Evolutionary conservation across 2,888 invertebrate species (phyloP).

Genomic region (Lomographa bimaculata): DNA sequence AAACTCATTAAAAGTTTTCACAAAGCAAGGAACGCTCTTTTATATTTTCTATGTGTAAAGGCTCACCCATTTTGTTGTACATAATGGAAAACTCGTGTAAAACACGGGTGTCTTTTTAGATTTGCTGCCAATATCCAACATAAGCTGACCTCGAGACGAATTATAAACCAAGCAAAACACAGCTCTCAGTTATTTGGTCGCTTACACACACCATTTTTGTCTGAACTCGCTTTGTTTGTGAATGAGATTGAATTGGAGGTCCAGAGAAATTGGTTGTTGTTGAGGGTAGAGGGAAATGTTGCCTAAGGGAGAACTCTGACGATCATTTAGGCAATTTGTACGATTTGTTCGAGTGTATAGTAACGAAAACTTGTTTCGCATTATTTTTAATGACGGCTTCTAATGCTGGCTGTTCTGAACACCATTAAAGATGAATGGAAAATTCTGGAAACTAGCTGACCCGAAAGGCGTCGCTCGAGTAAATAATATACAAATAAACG

Average conservation of each 20-base stretch:
- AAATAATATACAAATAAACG: no score
- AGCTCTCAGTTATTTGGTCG: constrained; percentile 3
- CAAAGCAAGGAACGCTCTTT: no score
- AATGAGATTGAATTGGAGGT: not conserved
- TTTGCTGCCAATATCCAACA: constrained; percentile 5
- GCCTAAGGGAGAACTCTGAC: constrained; percentile 10
- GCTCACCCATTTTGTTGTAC: constrained; percentile 11
- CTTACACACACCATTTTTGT: constrained; percentile 1
- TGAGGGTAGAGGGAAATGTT: constrained; percentile 8
- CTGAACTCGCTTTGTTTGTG: constrained; percentile 1
- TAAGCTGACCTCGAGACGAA: constrained; percentile 1
- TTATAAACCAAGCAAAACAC: not conserved
- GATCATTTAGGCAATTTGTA: constrained; percentile 19
- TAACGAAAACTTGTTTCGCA: constrained; percentile 1
- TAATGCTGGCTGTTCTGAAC: no score
- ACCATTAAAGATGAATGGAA: no score
- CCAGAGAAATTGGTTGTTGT: not conserved
- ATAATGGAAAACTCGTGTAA: constrained; percentile 22
- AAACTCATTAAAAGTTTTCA: no score
- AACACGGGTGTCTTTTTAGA: constrained; percentile 21
- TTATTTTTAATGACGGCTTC: constrained; percentile 10
- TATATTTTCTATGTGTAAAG: no score
- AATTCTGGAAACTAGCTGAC: no score
- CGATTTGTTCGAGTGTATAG: constrained; percentile 15
- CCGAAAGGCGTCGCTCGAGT: no score